Percentiles rank a stretch among this genome's conserved stretches.
These are phyloP conservation scores for Oligia strigilis DNA, from an alignment of 2,888 invertebrate genomes.

Conservation along the genomic window DNA sequence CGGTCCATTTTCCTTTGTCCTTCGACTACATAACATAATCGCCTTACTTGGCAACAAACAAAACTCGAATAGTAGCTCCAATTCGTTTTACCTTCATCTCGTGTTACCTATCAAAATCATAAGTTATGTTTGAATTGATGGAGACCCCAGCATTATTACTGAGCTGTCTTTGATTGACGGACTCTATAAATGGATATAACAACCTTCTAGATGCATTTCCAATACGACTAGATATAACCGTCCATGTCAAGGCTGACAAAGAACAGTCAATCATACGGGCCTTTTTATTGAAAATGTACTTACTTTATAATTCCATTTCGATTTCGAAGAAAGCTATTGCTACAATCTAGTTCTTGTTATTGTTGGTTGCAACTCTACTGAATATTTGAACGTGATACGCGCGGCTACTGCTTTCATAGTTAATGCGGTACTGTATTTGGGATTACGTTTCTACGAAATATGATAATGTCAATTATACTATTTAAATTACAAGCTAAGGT, in stretches of 20 bases:
- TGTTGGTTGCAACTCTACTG: slow-evolving; percentile 7
- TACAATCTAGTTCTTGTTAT: not conserved
- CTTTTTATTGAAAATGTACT: not conserved
- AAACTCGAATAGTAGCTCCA: not conserved
- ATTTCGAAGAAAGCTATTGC: not conserved
- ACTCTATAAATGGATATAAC: not conserved
- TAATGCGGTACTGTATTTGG: not conserved
- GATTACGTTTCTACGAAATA: slow-evolving; percentile 2
- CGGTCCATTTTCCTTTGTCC: slow-evolving; percentile 42
- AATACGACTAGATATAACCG: not conserved
- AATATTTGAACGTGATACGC: slow-evolving; percentile 1
- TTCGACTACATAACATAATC: slow-evolving; percentile 20
- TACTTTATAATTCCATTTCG: not conserved
- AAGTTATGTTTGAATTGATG: slow-evolving; percentile 4
- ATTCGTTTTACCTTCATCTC: slow-evolving; percentile 43
- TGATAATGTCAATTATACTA: not conserved
- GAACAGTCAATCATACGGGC: not conserved
- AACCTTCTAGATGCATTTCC: slow-evolving; percentile 20
- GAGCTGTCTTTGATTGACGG: not conserved
- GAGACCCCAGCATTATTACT: not conserved
- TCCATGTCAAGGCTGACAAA: not conserved
- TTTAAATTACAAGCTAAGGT: not conserved
- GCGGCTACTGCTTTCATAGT: slow-evolving; percentile 8
- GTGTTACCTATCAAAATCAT: slow-evolving; percentile 25
- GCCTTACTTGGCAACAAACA: slow-evolving; percentile 35